Conservation (phyloP, 1,140 invertebrate species). For the Camponotus floridanus region DNA sequence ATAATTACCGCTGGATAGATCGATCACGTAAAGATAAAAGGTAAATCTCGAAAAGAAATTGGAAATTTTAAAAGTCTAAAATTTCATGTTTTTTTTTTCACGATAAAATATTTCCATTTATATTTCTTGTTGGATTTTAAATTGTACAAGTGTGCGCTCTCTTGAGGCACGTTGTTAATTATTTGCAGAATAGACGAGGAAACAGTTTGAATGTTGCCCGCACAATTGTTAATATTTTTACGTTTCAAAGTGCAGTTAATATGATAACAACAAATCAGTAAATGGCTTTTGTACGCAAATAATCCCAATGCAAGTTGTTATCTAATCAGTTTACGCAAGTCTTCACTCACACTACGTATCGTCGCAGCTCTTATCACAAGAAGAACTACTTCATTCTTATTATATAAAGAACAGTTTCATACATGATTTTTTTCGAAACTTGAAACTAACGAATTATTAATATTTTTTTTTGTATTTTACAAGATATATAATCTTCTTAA, state of each 20-base stretch:
- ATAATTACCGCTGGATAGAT: background rate
- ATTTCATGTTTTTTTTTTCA: background rate
- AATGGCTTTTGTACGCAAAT: slow-evolving; percentile 9
- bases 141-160: background rate
- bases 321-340: slow-evolving; percentile 57
- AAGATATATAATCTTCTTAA: background rate
- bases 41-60: background rate
- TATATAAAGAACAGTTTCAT: slow-evolving; percentile 26
- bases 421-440: background rate
- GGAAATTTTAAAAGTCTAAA: background rate
- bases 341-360: background rate
- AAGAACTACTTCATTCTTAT: slow-evolving; percentile 1
- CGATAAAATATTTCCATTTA: background rate
- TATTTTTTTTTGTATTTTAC: background rate
- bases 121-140: background rate
- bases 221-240: background rate
- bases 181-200: background rate
- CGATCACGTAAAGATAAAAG: no score
- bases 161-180: background rate
- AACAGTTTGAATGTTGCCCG: background rate
- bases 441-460: background rate
- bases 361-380: slow-evolving; percentile 2
- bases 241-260: slow-evolving; percentile 26
- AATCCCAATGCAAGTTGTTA: slow-evolving; percentile 38
- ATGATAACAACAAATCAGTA: slow-evolving; percentile 31